Base-by-base conservation (phyloP, 2,888 invertebrate species). In the Hecatera dysodea region DNA sequence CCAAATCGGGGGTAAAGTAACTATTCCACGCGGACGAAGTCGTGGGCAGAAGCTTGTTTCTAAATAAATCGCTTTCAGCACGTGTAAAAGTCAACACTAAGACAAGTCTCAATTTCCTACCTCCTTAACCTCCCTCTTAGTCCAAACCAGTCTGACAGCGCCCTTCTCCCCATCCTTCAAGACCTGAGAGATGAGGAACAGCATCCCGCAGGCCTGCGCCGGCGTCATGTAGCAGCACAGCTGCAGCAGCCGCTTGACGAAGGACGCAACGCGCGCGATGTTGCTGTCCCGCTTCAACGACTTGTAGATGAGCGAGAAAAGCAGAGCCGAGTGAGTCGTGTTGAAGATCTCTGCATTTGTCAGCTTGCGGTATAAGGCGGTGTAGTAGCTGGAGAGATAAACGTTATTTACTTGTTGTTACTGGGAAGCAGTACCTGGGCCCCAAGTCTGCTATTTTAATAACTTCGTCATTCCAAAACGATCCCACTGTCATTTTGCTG, bases 321-420 rank as follows among this genome's bases (percentile, higher is more conserved):
- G 97, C 79, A 99, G 97, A 1, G 98, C 97, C 59, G 97, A 97
- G 87, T 97, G 97, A 0, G 97, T 96, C 0, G 98, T 97, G 17
- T 96, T 97, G 91, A 97, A 96, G 15, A 95, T 93, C 68, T 98
- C 97, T 0, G 98, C 96, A 90, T 98, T 98, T 0, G 98, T 91
- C 69, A 99, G 91, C 90, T 99, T 99, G 29, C 97, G 97, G 90
- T 99, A 99, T 46, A 99, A 96, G 0, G 99, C 98, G 73, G 97
- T 97, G 94, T 99, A 99, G 94, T 97, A 99, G 84, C 98, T 97
- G 90, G 0, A 88, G 88, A 1, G 0, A 42, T 42, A 56, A 2
- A 17, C 5, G 9, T 53, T 12, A 46, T 12, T 17, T 27, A 17
- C 17, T 19, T 3, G 17, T 6, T 33, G 9, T 33, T 7, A 8